Conservation (phyloP, 2,113 vertebrate species). For the Lathamus discolor region DNA sequence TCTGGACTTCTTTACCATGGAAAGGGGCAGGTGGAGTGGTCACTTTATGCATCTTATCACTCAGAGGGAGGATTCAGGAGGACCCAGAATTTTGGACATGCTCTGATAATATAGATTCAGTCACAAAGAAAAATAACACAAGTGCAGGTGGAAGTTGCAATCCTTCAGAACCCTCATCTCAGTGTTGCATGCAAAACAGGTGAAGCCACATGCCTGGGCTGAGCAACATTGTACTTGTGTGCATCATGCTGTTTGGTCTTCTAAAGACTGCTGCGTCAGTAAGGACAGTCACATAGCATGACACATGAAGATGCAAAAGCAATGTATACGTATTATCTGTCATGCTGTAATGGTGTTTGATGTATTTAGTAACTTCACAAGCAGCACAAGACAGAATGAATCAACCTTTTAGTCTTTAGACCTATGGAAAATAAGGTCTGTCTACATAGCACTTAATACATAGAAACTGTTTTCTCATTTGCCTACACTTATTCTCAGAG, state of each 20-base stretch:
- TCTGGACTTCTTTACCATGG: neutral
- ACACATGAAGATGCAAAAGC: neutral
- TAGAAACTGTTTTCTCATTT: neutral
- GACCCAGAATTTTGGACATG: neutral
- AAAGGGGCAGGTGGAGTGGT: neutral
- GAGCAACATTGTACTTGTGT: neutral
- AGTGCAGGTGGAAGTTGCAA: neutral
- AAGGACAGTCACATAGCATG: neutral
- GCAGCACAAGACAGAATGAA: neutral
- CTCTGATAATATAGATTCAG: neutral
- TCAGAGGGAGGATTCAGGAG: neutral
- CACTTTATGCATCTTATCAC: neutral
- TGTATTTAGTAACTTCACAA: neutral
- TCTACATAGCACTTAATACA: neutral
- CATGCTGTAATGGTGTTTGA: neutral
- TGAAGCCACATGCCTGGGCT: neutral
- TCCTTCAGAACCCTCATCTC: neutral
- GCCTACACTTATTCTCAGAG: neutral
- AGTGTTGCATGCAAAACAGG: neutral
- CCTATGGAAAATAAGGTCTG: neutral
- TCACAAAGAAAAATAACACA: rapidly evolving
- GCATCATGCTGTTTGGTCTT: rapidly evolving
- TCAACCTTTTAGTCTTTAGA: neutral
- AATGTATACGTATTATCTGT: neutral
- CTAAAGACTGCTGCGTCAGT: neutral